Percentiles rank a stretch among this genome's conserved stretches.
phyloP scores from a whole-genome alignment of 2,797 vertebrate species.

The Sciurus carolinensis region DNA sequence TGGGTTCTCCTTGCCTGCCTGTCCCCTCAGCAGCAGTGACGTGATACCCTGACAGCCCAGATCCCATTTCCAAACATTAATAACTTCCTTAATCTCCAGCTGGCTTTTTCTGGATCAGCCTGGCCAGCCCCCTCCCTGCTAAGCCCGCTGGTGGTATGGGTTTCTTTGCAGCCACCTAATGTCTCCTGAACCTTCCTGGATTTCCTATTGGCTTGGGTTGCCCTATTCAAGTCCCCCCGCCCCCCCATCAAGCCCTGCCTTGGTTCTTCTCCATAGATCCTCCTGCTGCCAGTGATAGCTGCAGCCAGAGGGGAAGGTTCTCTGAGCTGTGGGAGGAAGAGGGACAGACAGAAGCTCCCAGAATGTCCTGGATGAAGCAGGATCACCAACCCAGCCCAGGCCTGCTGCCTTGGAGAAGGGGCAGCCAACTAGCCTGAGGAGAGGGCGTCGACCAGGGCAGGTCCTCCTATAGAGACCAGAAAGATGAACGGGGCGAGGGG shows the following conservation, averaged over 20 bases:
- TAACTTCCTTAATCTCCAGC: conserved; percentile 81
- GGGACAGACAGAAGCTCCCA: neutral
- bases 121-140: conserved; percentile 19
- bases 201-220: neutral
- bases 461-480: neutral
- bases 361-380: neutral
- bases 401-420: neutral
- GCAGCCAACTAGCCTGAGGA: neutral
- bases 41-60: conserved; percentile 60
- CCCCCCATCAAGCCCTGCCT: neutral
- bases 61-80: conserved; percentile 82
- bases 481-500: neutral
- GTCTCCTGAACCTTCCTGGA: neutral
- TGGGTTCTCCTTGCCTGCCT: conserved; percentile 3
- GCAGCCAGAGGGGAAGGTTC: neutral
- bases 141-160: neutral
- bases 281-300: neutral
- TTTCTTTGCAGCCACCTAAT: neutral
- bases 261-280: neutral
- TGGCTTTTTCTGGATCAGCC: conserved; percentile 70
- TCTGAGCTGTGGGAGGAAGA: neutral
- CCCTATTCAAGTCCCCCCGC: neutral
- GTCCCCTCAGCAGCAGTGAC: conserved; percentile 62
- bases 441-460: neutral
- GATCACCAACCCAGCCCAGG: neutral